Evolutionary conservation across 2,888 invertebrate genomes (phyloP), one percentile per base, ranked within the genome.

Genomic region (Elysia crispata): DNA sequence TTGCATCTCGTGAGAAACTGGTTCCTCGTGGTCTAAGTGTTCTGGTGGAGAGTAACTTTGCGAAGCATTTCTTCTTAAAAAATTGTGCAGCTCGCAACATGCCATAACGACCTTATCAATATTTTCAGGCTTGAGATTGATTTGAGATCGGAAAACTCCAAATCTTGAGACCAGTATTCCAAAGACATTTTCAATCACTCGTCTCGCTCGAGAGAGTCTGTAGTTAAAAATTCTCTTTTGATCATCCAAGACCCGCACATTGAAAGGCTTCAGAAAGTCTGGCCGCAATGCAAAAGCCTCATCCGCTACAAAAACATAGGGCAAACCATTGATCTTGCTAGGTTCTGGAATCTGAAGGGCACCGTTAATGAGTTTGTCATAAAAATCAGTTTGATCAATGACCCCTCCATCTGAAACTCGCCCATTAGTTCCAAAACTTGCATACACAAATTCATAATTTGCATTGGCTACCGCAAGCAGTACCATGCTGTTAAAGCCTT

Each of bases 341-440:
- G 50, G 18, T 25, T 20, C n/a, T 25, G 54, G 73, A 3, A 73
- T 13, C 49, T 73, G 13, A 6, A 73, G 73, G 3, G 20, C 54
- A 8, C 73, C 73, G 25, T 54, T 73, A 11, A 8, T 6, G 1
- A 50, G 13, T 73, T 50, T 69, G 18, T 31, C 3, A 25, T 73
- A 54, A 25, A 54, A 73, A 73, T 73, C 73, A 28, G 73, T 73
- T 18, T 54, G 1, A 11, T 54, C 49, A 54, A 54, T 73, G 11
- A 54, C 73, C 15, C 23, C 73, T 13, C 73, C 73, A 73, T 73
- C 73, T 1, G 73, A 73, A 13, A 73, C 73, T 1, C 73, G 54
- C 23, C 54, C 50, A 73, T 73, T 73, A 8, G 73, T 73, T 8
- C 54, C 73, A 54, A 73, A 73, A 73, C 28, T 49, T 50, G 50